phyloP scores from a whole-genome alignment of 2,888 invertebrate genomes.

The Mechanitis mazaeus region DNA sequence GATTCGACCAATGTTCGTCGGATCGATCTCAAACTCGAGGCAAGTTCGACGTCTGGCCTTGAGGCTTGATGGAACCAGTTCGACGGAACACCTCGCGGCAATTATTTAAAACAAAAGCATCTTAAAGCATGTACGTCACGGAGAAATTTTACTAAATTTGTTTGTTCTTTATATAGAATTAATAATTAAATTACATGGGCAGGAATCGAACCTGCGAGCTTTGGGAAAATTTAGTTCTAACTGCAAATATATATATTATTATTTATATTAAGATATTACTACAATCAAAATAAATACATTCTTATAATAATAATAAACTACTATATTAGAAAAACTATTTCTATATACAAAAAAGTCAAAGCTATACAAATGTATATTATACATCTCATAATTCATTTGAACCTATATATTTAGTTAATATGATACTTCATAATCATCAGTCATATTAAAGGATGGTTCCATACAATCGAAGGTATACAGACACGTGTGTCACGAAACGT shows the following conservation, averaged over 20 bases:
- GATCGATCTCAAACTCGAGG: slow-evolving; percentile 46
- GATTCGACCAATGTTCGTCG: slow-evolving; percentile 34
- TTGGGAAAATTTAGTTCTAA: too few relatives aligned
- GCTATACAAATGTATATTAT: too few relatives aligned
- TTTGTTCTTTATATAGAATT: too few relatives aligned
- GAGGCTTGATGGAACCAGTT: slow-evolving; percentile 64
- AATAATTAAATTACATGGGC: too few relatives aligned
- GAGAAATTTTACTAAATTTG: slow-evolving; percentile 42
- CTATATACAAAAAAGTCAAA: too few relatives aligned
- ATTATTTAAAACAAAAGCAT: slow-evolving; percentile 76
- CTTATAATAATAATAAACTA: too few relatives aligned
- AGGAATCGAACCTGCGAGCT: too few relatives aligned
- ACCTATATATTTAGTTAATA: background rate
- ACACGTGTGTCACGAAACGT: slow-evolving; percentile 67
- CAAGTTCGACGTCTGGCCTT: slow-evolving; percentile 74
- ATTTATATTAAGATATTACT: too few relatives aligned
- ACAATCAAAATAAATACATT: too few relatives aligned
- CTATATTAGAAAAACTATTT: too few relatives aligned
- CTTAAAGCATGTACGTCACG: slow-evolving; percentile 62
- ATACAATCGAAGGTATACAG: slow-evolving; percentile 33
- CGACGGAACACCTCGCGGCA: slow-evolving; percentile 73
- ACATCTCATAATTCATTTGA: too few relatives aligned
- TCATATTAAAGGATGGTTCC: slow-evolving; percentile 30
- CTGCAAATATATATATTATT: too few relatives aligned
- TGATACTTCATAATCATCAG: slow-evolving; percentile 21